Conservation (phyloP, 2,113 vertebrate genomes). For the Lepidothrix coronata region DNA sequence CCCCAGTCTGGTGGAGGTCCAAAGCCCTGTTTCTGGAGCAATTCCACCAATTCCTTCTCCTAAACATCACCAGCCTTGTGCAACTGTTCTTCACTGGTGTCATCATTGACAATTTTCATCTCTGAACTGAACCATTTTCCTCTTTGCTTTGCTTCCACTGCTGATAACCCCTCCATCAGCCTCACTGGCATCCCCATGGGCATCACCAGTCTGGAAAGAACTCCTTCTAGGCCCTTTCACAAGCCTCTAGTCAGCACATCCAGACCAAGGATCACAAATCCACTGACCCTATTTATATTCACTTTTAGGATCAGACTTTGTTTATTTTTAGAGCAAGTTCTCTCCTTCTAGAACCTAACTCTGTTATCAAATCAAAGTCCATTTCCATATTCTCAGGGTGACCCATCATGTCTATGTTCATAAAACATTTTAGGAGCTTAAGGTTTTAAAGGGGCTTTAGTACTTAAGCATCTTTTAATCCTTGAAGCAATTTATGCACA, state of each 20-base stretch:
- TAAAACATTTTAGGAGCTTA: conserved; percentile 8
- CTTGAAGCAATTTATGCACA: not conserved
- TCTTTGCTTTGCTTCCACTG: not conserved
- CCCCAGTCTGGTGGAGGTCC: not conserved
- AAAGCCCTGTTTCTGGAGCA: not conserved
- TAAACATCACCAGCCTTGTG: fast-evolving
- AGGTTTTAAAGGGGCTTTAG: not conserved
- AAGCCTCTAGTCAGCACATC: not conserved
- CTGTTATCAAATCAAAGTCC: not conserved
- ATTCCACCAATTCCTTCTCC: not conserved
- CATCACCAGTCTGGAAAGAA: not conserved
- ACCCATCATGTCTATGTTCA: not conserved
- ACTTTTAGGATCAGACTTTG: not conserved
- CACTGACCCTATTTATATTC: not conserved
- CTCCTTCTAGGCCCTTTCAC: not conserved
- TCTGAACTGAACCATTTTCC: not conserved
- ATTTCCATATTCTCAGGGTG: not conserved
- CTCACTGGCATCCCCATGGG: not conserved
- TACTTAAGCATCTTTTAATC: conserved; percentile 28
- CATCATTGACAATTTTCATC: not conserved
- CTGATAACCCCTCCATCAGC: not conserved
- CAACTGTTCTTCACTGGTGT: fast-evolving
- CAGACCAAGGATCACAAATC: not conserved
- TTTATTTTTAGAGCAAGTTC: not conserved
- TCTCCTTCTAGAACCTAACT: not conserved